Conservation (phyloP, 2,888 invertebrate species). For the Meiosimyza platycephala region DNA sequence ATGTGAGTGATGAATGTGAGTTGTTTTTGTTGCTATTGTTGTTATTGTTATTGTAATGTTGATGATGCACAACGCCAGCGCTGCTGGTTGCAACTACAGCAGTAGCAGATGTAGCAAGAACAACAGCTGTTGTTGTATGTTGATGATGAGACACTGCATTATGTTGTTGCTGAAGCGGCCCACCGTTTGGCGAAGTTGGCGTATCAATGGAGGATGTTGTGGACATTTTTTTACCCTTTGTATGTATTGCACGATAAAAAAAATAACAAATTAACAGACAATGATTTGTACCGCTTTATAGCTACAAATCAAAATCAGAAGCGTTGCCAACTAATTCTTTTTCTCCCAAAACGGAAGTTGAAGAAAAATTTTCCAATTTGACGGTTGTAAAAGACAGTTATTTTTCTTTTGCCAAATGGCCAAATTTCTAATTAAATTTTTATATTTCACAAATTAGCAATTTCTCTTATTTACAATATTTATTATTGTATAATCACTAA, state of each 20-base stretch:
- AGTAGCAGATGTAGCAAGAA: conserved; percentile 36
- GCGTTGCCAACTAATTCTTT: conserved; percentile 2
- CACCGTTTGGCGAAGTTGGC: conserved; percentile 53
- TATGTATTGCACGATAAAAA: neutral
- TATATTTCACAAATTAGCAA: too few species aligned
- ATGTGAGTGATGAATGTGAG: conserved; percentile 44
- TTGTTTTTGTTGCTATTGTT: conserved; percentile 38
- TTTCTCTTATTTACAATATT: too few species aligned
- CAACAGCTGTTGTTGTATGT: conserved; percentile 50
- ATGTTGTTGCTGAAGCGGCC: conserved; percentile 48
- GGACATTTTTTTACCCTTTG: conserved; percentile 46
- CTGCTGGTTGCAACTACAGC: conserved; percentile 32
- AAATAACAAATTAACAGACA: neutral
- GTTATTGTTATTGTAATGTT: conserved; percentile 40
- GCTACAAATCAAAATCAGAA: neutral
- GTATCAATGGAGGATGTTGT: conserved; percentile 56
- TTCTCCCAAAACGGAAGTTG: neutral
- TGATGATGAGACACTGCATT: conserved; percentile 43
- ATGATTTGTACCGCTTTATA: neutral
- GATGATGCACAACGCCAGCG: conserved; percentile 46
- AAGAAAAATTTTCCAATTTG: too few species aligned
- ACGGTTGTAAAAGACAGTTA: too few species aligned
- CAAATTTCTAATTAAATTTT: too few species aligned
- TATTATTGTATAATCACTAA: conserved; percentile 23
- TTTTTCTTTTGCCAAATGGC: too few species aligned